These are phyloP conservation scores for Ambastaia sidthimunki DNA, from an alignment of 2,797 vertebrate species.

Conservation along the genomic window DNA sequence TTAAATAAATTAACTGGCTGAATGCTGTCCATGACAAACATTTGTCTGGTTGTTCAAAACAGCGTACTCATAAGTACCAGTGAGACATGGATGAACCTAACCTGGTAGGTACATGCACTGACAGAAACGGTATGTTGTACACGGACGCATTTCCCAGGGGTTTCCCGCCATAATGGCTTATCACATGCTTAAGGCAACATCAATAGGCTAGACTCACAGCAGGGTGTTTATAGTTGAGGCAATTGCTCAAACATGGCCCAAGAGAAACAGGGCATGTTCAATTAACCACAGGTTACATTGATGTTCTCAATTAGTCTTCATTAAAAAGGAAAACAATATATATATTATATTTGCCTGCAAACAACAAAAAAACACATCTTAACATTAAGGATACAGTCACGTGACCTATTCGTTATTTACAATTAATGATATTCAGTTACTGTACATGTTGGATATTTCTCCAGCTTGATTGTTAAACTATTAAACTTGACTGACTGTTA, in stretches of 20 bases:
- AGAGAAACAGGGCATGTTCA: constrained; percentile 9
- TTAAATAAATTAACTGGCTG: constrained; percentile 12
- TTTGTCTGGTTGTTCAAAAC: not conserved
- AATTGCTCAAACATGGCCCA: constrained; percentile 17
- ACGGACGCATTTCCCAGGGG: not conserved
- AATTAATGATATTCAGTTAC: not conserved
- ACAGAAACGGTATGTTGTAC: not conserved
- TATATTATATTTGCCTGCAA: not conserved
- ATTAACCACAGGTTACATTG: constrained; percentile 31
- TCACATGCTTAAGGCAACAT: constrained; percentile 5
- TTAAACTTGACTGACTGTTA: too few species aligned
- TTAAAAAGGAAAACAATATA: not conserved
- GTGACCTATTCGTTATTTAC: not conserved
- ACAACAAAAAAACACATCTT: not conserved
- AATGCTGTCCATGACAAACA: not conserved
- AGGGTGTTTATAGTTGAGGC: constrained; percentile 7
- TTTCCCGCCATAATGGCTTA: constrained; percentile 1
- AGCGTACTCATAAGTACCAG: not conserved
- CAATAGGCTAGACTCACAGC: constrained; percentile 1
- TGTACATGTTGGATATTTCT: not conserved
- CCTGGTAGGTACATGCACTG: not conserved
- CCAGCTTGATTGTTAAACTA: not conserved
- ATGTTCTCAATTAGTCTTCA: not conserved
- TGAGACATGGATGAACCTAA: not conserved
- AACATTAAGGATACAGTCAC: not conserved